Conservation (phyloP, 2,888 invertebrate genomes). For the Mimachlamys varia region DNA sequence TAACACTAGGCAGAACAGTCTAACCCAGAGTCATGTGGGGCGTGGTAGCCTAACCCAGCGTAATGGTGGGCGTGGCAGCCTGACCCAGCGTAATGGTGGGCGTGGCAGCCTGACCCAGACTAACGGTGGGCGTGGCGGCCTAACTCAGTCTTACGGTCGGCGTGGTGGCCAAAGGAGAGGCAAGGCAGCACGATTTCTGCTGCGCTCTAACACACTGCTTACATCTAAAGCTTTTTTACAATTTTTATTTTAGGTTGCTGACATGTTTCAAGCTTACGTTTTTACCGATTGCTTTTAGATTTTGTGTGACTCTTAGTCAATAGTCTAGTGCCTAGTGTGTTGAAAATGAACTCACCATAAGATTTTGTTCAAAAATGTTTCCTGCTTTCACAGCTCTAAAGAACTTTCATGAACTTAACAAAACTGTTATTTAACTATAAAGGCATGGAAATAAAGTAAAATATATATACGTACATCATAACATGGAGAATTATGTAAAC, state of each 20-base stretch:
- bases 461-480: too few species aligned
- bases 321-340: neutral
- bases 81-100: slow-evolving; percentile 37
- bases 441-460: too few species aligned
- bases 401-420: too few species aligned
- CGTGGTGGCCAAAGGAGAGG: neutral
- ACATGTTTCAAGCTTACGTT: neutral
- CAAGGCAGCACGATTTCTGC: slow-evolving; percentile 22
- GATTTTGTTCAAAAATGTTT: neutral
- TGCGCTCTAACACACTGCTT: slow-evolving; percentile 17
- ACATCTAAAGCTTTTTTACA: neutral
- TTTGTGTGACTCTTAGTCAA: neutral
- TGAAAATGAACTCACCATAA: neutral
- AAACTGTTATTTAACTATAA: too few species aligned
- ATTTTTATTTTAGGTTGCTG: neutral
- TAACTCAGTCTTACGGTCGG: slow-evolving; percentile 29
- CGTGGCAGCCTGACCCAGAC: slow-evolving; percentile 39
- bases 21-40: slow-evolving; percentile 37
- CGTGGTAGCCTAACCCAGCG: slow-evolving; percentile 39
- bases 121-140: slow-evolving; percentile 45
- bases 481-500: too few species aligned
- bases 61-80: slow-evolving; percentile 45
- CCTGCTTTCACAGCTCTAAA: too few species aligned
- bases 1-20: slow-evolving; percentile 45
- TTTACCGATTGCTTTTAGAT: neutral